phyloP scores from a whole-genome alignment of 1,140 invertebrate species.

The Drosophila paulistorum region DNA sequence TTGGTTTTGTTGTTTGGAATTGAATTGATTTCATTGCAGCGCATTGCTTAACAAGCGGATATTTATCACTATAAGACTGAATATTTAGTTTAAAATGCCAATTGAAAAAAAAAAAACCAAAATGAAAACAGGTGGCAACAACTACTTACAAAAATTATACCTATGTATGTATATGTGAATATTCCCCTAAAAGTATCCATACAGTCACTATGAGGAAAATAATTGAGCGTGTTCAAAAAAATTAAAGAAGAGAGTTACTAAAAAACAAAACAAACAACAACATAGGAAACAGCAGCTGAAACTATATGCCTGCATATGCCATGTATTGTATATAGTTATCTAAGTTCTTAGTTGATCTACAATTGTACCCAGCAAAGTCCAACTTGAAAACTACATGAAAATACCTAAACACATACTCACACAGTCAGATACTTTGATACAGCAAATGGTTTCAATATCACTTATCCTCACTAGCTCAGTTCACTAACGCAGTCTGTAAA shows the following conservation, averaged over 20 bases:
- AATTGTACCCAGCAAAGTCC: conserved; percentile 8
- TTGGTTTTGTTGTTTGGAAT: conserved; percentile 27
- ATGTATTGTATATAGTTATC: conserved; percentile 5
- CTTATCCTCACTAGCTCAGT: conserved; percentile 37
- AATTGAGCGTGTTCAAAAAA: conserved; percentile 54
- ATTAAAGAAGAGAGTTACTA: conserved; percentile 51
- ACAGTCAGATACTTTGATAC: conserved; percentile 23
- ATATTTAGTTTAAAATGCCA: conserved; percentile 79
- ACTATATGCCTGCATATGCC: conserved; percentile 21
- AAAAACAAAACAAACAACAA: conserved; percentile 10
- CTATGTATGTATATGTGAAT: neutral
- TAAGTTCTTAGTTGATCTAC: conserved; percentile 19
- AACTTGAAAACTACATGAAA: conserved; percentile 48
- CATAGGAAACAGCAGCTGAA: neutral
- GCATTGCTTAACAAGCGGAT: conserved; percentile 82
- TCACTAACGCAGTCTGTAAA: conserved; percentile 14
- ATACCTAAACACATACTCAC: conserved; percentile 21
- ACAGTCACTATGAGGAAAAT: neutral
- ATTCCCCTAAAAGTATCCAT: neutral
- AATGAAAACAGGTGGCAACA: conserved; percentile 25
- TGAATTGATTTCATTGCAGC: conserved; percentile 69
- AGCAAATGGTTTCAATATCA: conserved; percentile 68
- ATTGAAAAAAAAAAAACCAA: conserved; percentile 1
- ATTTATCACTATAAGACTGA: conserved; percentile 82
- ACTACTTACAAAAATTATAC: conserved; percentile 11